Percentiles rank a stretch among this genome's conserved stretches.
These are phyloP conservation scores for Geophilus truncorum DNA, from an alignment of 2,888 invertebrate genomes.

Conservation along the genomic window DNA sequence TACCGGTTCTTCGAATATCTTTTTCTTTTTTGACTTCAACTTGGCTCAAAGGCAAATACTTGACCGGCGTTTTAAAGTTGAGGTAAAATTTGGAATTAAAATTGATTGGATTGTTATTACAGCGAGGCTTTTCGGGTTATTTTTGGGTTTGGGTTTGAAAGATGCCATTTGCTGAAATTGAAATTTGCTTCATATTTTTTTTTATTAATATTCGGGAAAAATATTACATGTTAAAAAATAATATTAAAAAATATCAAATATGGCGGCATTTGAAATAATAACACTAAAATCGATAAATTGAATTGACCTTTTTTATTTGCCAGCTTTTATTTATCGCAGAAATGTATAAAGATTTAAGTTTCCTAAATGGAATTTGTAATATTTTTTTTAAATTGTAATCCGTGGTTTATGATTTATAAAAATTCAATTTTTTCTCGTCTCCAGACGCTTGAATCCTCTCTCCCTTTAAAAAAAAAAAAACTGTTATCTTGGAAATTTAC, in stretches of 20 bases:
- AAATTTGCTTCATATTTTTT: not conserved
- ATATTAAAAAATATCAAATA: not conserved
- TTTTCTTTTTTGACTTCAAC: not conserved
- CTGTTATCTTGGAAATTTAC: constrained; percentile 30
- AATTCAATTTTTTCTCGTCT: not conserved
- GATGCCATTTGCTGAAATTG: not conserved
- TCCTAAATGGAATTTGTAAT: not conserved
- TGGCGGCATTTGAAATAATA: not conserved
- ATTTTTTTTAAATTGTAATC: not conserved
- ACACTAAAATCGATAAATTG: not conserved
- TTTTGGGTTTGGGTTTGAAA: not conserved
- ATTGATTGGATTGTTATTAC: not conserved
- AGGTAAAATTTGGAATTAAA: constrained; percentile 7
- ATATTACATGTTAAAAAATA: not conserved
- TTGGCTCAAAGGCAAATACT: not conserved
- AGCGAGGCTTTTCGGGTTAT: not conserved
- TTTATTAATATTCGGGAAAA: not conserved
- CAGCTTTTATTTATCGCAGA: not conserved
- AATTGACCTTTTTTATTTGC: not conserved
- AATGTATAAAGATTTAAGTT: not conserved
- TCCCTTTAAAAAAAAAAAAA: not conserved
- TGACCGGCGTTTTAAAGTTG: constrained; percentile 1
- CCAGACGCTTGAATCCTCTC: not conserved
- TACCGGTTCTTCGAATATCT: not conserved
- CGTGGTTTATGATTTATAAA: constrained; percentile 2